Base-by-base conservation (phyloP, 2,113 vertebrate genomes). In the Glareola pratincola region DNA sequence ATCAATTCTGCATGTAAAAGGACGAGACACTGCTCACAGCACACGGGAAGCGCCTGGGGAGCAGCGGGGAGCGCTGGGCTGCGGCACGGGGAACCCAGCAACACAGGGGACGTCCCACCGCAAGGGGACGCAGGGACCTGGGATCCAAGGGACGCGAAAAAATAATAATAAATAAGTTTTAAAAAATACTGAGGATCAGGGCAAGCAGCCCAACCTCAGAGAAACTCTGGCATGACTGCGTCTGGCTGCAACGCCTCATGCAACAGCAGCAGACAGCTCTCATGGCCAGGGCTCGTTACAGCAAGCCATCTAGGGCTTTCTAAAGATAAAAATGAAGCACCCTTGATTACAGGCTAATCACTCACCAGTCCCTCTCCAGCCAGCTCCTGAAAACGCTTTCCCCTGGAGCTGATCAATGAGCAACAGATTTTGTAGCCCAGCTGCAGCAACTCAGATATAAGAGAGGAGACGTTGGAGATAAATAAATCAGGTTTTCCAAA, bases 71-170 rank as follows among this genome's bases (percentile, higher is more conserved):
- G 69, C 1, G 37, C 45, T 1, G 39, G 51, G 60, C n/a, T 34
- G 54, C 3, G 6, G n/a, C 27, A 74, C 2, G 0, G 27, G 1
- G 36, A 78, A 6, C 15, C 7, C 4, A 15, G 12, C 8, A 30
- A 13, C 79, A 36, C 14, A 2, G 45, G 32, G 3, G 60, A 27
- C 0, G 2, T 9, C 48, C 53, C 64, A 47, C 8, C 36, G 11
- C 0, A 3, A 22, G 19, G 39, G 34, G 27, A 29, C 6, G 3
- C 37, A 73, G 2, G 34, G 53, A 19, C n/a, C 36, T 1, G 6
- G 34, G 26, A 50, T 78, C 53, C 8, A 5, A 59, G 59, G 29
- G 29, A 2, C 6, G 39, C 5, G 18, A 34, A 56, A 76, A 20
- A 4, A 19, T 5, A 14, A 7, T 21, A 45, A 43, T 4, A 32